Base-by-base conservation (phyloP, 2,113 vertebrate genomes). In the Petromus typicus region DNA sequence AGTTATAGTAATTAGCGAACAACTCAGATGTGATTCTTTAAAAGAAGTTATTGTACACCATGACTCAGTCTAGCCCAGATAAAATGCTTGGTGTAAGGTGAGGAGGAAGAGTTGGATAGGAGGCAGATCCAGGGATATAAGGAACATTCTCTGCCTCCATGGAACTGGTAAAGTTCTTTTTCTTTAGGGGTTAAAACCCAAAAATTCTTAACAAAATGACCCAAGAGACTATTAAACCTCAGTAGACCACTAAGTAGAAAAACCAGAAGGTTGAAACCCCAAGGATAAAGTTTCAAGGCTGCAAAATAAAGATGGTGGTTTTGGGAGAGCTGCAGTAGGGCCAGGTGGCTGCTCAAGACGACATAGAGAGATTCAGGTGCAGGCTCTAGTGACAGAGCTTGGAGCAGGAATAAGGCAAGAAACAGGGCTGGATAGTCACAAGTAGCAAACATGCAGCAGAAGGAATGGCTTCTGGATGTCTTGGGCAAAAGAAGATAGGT, bases 121-220 rank as follows among this genome's bases (percentile, higher is more conserved):
- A 64, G 30, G 7, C 12, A 85, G 22, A 95, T 0, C 30, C 27
- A 82, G 40, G 14, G 37, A 1, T 56, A 63, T 10, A 40, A 51
- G 37, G 9, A 89, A n/a, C 1, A 7, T 3, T 5, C n/a, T 57
- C 7, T 59, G 6, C 1, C 13, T 2, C 61, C 40, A 17, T 63
- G n/a, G 25, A 82, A 80, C 23, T 67, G 51, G 10, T 12, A 76
- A 37, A 34, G 8, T 89, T 93, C 22, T 34, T 88, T 78, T 90
- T 75, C n/a, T 30, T 82, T 48, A 13, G 23, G 54, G 78, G 30
- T 71, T 56, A 88, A 22, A 88, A 73, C 37, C 56, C 25, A 91
- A 69, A 86, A 57, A 78, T 82, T 92, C 18, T 87, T 20, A 30
- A 83, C 27, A 71, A 82, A 89, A 88, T 61, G 32, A 92, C 5